These are phyloP conservation scores for Mungos mungo DNA, from an alignment of 2,113 vertebrate genomes.

Conservation along the genomic window DNA sequence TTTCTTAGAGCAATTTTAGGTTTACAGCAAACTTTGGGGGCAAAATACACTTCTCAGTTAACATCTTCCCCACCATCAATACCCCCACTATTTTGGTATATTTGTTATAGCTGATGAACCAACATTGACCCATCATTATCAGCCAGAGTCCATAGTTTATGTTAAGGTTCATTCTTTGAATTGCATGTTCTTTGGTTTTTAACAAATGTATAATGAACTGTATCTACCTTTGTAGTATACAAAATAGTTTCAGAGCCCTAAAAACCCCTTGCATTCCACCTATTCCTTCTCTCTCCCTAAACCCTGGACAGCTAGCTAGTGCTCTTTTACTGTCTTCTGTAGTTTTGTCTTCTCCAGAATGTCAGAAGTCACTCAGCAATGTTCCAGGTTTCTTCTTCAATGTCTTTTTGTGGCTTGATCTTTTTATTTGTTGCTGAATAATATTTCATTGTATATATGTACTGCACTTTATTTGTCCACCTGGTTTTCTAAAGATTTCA, in stretches of 20 bases:
- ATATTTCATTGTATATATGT: not conserved
- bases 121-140: not conserved
- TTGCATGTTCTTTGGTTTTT: not conserved
- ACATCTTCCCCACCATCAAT: not conserved
- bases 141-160: not conserved
- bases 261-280: not conserved
- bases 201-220: not conserved
- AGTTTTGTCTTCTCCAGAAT: not conserved
- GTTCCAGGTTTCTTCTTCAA: not conserved
- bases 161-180: not conserved
- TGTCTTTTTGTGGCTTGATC: not conserved
- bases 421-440: not conserved
- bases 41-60: not conserved
- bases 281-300: not conserved
- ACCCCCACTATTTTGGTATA: not conserved
- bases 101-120: not conserved
- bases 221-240: not conserved
- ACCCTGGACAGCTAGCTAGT: not conserved
- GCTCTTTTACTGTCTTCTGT: not conserved
- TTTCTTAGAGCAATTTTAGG: not conserved
- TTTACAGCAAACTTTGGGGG: not conserved
- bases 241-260: not conserved
- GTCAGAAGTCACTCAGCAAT: not conserved
- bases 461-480: not conserved
- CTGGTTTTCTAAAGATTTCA: not conserved